These are phyloP conservation scores for Mormyrus proboscirostris DNA, from an alignment of 2,797 vertebrate genomes.

Conservation along the genomic window DNA sequence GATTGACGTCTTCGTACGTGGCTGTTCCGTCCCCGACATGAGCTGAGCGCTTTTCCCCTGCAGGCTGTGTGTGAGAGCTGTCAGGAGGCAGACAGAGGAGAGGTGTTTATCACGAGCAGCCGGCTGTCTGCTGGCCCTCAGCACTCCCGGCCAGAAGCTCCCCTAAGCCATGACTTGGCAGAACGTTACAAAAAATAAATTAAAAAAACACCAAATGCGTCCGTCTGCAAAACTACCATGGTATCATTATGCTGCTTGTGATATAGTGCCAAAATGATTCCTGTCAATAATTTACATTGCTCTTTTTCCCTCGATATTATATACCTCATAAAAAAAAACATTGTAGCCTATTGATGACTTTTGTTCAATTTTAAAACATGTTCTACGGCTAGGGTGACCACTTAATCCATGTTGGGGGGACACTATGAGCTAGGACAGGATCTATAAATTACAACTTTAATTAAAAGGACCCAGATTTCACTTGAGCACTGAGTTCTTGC, in stretches of 20 bases:
- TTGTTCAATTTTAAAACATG: neutral
- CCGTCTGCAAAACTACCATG: neutral
- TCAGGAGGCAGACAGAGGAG: neutral
- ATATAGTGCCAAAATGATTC: neutral
- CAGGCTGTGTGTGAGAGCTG: neutral
- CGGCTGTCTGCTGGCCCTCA: neutral
- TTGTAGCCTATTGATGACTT: neutral
- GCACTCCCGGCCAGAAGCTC: neutral
- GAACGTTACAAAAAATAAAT: neutral
- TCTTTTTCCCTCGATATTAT: neutral
- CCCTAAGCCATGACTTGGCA: neutral
- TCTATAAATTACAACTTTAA: neutral
- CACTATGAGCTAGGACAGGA: neutral
- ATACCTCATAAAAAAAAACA: neutral
- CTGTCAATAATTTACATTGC: neutral
- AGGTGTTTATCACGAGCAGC: neutral
- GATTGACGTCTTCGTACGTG: neutral
- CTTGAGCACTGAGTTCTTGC: neutral
- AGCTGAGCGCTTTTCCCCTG: neutral
- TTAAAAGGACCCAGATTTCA: neutral
- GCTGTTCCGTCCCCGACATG: neutral
- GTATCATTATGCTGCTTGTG: neutral
- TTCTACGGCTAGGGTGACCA: neutral
- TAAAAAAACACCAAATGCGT: neutral
- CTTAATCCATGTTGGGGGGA: neutral